These are phyloP conservation scores for Tragelaphus strepsiceros DNA, from an alignment of 2,113 vertebrate species.

Conservation along the genomic window DNA sequence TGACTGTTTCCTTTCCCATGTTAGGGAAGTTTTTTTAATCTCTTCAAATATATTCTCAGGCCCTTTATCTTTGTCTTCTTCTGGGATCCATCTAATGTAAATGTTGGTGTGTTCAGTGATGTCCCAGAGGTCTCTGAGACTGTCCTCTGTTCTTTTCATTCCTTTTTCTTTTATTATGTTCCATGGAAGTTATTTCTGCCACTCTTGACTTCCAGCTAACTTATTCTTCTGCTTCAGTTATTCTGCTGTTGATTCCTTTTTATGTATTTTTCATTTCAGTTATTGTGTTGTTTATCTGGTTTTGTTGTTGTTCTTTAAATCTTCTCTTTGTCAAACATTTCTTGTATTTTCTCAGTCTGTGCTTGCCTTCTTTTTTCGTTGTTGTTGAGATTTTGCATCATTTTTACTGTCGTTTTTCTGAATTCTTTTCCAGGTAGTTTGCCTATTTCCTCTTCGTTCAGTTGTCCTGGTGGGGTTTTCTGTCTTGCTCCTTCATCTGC, in stretches of 20 bases:
- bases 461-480: background rate
- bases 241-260: background rate
- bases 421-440: background rate
- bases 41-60: background rate
- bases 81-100: background rate
- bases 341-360: background rate
- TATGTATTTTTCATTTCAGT: background rate
- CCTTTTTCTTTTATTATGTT: background rate
- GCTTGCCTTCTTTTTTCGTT: background rate
- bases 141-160: background rate
- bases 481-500: background rate
- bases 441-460: background rate
- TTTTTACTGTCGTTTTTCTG: background rate
- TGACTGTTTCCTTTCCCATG: background rate
- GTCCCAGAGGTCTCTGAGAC: background rate
- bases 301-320: background rate
- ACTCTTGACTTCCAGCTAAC: background rate
- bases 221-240: background rate
- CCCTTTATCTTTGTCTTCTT: background rate
- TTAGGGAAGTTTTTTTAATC: background rate
- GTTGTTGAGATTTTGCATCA: background rate
- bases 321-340: background rate
- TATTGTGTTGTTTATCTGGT: background rate
- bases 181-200: background rate
- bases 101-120: background rate